These are phyloP conservation scores for Halocynthia aurantium DNA, from an alignment of 23 tunicate genomes.

Conservation along the genomic window DNA sequence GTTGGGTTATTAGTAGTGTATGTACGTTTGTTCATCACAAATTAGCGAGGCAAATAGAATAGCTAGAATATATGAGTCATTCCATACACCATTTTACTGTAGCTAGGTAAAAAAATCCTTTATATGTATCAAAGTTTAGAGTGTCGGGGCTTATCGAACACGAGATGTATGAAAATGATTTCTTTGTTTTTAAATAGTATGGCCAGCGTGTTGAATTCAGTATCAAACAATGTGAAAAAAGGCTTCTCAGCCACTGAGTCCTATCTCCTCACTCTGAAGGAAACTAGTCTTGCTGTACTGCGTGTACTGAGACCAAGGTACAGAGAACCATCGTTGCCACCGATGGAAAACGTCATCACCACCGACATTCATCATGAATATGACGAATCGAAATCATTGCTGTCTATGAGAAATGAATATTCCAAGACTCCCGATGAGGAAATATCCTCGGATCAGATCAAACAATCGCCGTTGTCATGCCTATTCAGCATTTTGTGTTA, in stretches of 20 bases:
- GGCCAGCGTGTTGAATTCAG: no score
- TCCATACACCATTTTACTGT: no score
- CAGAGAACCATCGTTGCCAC: background rate
- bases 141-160: no score
- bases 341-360: background rate
- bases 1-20: no score
- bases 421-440: background rate
- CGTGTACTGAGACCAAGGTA: slow-evolving; percentile 4
- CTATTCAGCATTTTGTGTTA: slow-evolving; percentile 41
- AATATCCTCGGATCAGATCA: background rate
- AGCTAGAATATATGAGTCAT: no score
- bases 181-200: no score
- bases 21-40: no score
- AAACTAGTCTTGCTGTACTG: slow-evolving; percentile 9
- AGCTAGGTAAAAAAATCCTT: no score
- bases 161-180: no score
- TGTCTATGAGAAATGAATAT: background rate
- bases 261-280: background rate
- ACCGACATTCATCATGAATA: background rate
- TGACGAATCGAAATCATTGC: background rate
- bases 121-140: no score
- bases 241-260: slow-evolving; percentile 21
- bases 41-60: no score
- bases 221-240: background rate
- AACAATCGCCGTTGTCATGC: slow-evolving; percentile 15